Base-by-base conservation (phyloP, 1,140 invertebrate species). In the Cephus cinctus region DNA sequence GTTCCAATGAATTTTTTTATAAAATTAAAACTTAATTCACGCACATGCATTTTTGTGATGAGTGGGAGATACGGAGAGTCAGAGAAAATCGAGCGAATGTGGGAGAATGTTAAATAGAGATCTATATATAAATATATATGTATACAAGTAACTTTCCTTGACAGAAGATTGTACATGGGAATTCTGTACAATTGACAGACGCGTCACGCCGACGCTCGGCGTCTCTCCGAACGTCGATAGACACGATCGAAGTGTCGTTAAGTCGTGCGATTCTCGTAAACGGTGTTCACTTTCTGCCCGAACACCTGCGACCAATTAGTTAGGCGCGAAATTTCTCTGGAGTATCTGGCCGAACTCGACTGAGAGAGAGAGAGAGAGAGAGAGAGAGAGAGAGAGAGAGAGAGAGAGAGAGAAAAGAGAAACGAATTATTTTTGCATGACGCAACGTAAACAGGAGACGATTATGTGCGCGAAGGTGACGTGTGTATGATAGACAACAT, bases 361-460 rank as follows among this genome's bases (percentile, higher is more conserved):
- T n/a, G n/a, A 30, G 19, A 52, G 35, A 36, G 34, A 51, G 34
- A 45, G 38, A 47, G 38, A 35, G 34, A 44, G 42, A 36, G 23
- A 32, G 42, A 44, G 34, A 5, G 23, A 38, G 31, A 42, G n/a
- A 47, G 15, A 35, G 34, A 20, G 20, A 47, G 34, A 41, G 25
- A 47, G 3, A 30, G 38, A 45, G 25, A 49, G 47, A 56, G 32
- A 39, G 44, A 49, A 47, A 52, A 59, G 40, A 56, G 36, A 67
- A 50, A 60, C 59, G 54, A 63, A 55, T 63, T 71, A 71, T 69
- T 69, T 71, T 71, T 71, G 56, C 66, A 68, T 65, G 61, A 61
- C 54, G 54, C 47, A 61, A 57, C 44, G 31, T 57, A 31, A 50
- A 52, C 35, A 45, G 48, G 46, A 38, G 40, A 52, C 30, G 42